Conservation (phyloP, 30 jellyfish, hydroid and myxozoan genomes). For the Phacellophora camtschatica region DNA sequence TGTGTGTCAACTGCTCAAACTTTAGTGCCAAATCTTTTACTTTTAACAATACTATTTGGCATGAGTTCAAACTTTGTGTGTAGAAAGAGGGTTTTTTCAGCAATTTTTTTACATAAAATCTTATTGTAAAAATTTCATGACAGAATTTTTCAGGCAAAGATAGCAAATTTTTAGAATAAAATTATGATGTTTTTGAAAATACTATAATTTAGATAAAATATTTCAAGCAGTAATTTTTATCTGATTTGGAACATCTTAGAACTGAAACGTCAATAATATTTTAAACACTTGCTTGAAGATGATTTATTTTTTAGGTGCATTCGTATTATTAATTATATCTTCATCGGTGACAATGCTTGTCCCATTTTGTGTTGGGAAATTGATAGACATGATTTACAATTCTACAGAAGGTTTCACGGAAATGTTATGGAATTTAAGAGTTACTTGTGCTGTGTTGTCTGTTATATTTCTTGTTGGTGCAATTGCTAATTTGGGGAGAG, state of each 20-base stretch:
- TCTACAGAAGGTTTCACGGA: slow-evolving; percentile 67
- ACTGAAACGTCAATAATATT: not conserved
- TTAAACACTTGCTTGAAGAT: not conserved
- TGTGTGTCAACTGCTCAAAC: too few relatives aligned
- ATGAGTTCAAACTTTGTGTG: too few relatives aligned
- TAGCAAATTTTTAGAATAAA: too few relatives aligned
- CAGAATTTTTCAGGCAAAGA: too few relatives aligned
- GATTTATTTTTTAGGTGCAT: slow-evolving; percentile 69
- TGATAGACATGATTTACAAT: slow-evolving; percentile 86
- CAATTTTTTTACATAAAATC: too few relatives aligned
- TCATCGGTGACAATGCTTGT: slow-evolving; percentile 95
- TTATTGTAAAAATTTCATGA: too few relatives aligned
- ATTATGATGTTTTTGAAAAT: too few relatives aligned
- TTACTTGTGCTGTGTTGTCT: slow-evolving; percentile 68
- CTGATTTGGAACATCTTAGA: not conserved
- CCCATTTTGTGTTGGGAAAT: slow-evolving; percentile 94
- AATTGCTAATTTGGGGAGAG: slow-evolving; percentile 88
- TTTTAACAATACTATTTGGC: too few relatives aligned
- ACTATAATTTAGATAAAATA: too few relatives aligned
- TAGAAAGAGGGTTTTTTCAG: too few relatives aligned
- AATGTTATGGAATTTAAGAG: slow-evolving; percentile 76
- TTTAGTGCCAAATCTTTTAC: too few relatives aligned
- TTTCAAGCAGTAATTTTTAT: not conserved
- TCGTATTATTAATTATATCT: slow-evolving; percentile 71
- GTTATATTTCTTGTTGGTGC: slow-evolving; percentile 88